Percentiles rank a stretch among this genome's conserved stretches.
Evolutionary conservation across 2,113 vertebrate genomes (phyloP).

Genomic region (Oophaga pumilio): DNA sequence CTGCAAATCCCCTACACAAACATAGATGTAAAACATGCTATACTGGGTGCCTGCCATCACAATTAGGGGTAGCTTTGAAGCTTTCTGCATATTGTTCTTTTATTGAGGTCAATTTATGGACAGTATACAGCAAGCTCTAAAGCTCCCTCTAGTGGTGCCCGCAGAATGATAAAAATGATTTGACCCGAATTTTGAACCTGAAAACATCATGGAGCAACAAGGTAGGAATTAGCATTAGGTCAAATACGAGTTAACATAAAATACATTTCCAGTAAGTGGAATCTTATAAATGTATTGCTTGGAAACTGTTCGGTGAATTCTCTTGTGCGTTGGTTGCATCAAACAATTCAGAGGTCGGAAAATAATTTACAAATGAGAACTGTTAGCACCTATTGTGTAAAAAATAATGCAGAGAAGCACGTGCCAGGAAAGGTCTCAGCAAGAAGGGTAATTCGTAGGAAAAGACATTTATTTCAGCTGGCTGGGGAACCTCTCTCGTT

Average conservation of each 20-base stretch:
- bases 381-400: slow-evolving; percentile 47
- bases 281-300: neutral
- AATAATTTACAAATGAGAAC: slow-evolving; percentile 1
- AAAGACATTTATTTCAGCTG: neutral
- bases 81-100: too few relatives aligned
- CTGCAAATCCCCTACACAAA: too few relatives aligned
- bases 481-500: neutral
- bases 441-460: neutral
- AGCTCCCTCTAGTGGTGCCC: too few relatives aligned
- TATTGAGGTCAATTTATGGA: too few relatives aligned
- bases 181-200: neutral
- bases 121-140: too few relatives aligned
- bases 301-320: slow-evolving; percentile 9
- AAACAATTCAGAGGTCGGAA: slow-evolving; percentile 18
- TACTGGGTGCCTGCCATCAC: too few relatives aligned
- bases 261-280: neutral
- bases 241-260: neutral
- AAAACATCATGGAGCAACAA: neutral
- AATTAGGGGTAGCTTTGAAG: too few relatives aligned
- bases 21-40: too few relatives aligned
- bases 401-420: neutral
- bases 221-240: neutral
- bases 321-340: neutral
- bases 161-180: neutral
- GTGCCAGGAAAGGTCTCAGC: slow-evolving; percentile 1